Evolutionary conservation across 2,797 vertebrate species (phyloP).

Genomic region (Myotis planiceps): DNA sequence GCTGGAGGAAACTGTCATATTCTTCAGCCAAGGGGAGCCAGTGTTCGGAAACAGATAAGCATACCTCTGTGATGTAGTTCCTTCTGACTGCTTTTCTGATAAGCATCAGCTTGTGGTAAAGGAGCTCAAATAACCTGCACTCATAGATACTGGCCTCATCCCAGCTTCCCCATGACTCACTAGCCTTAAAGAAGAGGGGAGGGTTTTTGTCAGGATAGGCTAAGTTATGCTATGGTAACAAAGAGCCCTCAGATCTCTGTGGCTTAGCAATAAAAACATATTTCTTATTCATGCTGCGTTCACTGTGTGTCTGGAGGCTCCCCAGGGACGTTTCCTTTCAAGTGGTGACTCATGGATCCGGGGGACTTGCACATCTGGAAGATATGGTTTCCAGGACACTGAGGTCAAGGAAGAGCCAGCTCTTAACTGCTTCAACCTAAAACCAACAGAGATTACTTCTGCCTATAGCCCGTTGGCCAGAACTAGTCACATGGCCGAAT

Average conservation of each 20-base stretch:
- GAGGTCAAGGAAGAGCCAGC: background rate
- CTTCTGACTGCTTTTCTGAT: background rate
- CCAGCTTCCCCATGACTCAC: background rate
- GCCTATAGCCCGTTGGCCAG: background rate
- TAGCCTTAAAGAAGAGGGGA: background rate
- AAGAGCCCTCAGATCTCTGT: background rate
- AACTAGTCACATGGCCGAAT: background rate
- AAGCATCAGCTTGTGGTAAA: background rate
- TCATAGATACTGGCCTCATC: background rate
- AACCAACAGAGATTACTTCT: background rate
- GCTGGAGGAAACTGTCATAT: constrained; percentile 45
- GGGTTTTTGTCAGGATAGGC: background rate
- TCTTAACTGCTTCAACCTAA: background rate
- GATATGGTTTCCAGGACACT: background rate
- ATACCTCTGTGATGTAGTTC: background rate
- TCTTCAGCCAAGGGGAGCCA: constrained; percentile 52
- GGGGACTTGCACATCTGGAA: background rate
- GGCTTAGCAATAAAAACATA: background rate
- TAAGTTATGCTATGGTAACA: background rate
- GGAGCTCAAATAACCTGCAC: background rate
- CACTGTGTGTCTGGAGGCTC: background rate
- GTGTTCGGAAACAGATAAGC: constrained; percentile 34
- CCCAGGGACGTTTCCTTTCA: background rate
- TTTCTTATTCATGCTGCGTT: background rate
- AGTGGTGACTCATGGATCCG: background rate